Evolutionary conservation across 2,888 invertebrate genomes (phyloP).

Genomic region (Drosophila nigricruria): DNA sequence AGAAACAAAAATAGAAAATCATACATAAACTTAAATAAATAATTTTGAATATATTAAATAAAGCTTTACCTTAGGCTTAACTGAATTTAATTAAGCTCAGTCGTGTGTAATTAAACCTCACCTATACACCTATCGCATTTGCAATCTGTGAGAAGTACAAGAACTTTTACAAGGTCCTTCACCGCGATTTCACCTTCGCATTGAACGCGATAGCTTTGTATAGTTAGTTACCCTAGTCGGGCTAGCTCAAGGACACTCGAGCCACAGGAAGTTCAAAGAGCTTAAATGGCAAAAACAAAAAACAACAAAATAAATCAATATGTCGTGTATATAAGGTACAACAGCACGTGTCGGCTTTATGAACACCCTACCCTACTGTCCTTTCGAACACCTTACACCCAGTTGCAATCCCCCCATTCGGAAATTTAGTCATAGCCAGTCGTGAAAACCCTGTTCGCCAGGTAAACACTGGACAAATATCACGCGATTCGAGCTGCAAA

Average conservation of each 20-base stretch:
- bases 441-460: slow-evolving; percentile 51
- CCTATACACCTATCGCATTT: slow-evolving; percentile 14
- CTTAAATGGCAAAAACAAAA: slow-evolving; percentile 42
- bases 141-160: slow-evolving; percentile 11
- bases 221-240: slow-evolving; percentile 48
- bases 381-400: slow-evolving; percentile 1
- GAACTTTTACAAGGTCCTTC: slow-evolving; percentile 52
- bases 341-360: slow-evolving; percentile 67
- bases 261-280: slow-evolving; percentile 75
- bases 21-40: neutral
- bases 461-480: slow-evolving; percentile 62
- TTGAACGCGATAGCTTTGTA: slow-evolving; percentile 59
- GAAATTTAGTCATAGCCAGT: slow-evolving; percentile 33
- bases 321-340: slow-evolving; percentile 49
- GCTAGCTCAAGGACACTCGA: slow-evolving; percentile 62
- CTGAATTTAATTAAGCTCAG: slow-evolving; percentile 13
- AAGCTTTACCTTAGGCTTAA: neutral
- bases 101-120: slow-evolving; percentile 2
- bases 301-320: slow-evolving; percentile 56
- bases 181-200: slow-evolving; percentile 71
- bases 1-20: neutral
- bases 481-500: slow-evolving; percentile 73
- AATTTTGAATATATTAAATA: neutral
- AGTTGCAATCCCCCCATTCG: slow-evolving; percentile 4
- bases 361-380: neutral